Percentiles rank a stretch among this genome's conserved stretches.
Conservation (phyloP, 2,113 vertebrate species). For the Chascanopsetta lugubris region DNA sequence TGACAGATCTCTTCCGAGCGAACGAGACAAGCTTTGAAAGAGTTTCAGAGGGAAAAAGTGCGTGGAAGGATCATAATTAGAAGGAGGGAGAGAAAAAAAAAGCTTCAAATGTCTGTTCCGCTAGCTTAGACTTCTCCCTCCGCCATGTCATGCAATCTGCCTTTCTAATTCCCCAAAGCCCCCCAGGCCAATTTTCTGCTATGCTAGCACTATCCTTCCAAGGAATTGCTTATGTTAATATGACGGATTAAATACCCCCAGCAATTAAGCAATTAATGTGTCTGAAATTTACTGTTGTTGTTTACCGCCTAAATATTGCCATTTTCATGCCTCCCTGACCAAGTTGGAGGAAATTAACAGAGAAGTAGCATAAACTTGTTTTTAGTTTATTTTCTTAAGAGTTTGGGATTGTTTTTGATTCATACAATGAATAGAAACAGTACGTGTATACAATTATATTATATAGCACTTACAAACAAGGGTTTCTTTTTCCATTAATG, state of each 20-base stretch:
- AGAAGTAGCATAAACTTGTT: not conserved
- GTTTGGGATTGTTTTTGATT: not conserved
- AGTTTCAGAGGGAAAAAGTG: constrained; percentile 50
- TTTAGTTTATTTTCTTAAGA: not conserved
- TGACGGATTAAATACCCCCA: constrained; percentile 84
- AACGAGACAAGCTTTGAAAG: constrained; percentile 54
- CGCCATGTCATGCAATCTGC: constrained; percentile 82
- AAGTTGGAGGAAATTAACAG: constrained; percentile 39
- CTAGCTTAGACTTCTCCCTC: constrained; percentile 85
- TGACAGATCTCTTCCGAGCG: constrained; percentile 47
- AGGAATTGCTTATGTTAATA: constrained; percentile 90
- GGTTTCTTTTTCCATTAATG: not conserved
- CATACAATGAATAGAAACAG: not conserved
- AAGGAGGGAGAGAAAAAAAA: constrained; percentile 31
- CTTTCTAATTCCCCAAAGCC: constrained; percentile 87
- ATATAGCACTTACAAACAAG: not conserved
- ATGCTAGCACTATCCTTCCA: constrained; percentile 85
- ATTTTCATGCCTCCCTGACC: constrained; percentile 71
- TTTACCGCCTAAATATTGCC: constrained; percentile 74
- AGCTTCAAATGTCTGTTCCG: constrained; percentile 85
- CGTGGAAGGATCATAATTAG: constrained; percentile 78
- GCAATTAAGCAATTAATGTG: constrained; percentile 91
- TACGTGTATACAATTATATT: not conserved
- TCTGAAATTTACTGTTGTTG: constrained; percentile 84
- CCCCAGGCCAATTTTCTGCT: constrained; percentile 93